phyloP scores from a whole-genome alignment of 2,888 invertebrate species.

The Elaeidobius kamerunicus region DNA sequence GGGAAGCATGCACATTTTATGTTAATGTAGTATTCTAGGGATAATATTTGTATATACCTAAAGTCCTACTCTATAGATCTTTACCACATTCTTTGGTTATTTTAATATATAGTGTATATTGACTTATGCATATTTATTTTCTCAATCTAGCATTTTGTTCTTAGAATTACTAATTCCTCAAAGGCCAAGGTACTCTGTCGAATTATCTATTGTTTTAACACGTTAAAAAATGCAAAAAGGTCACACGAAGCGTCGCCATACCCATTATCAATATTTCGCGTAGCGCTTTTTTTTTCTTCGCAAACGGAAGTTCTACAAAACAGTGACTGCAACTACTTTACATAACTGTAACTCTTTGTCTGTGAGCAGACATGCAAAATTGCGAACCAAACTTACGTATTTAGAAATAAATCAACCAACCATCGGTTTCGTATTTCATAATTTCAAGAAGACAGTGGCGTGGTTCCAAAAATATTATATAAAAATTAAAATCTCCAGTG shows the following conservation, averaged over 20 bases:
- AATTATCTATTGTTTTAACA: not conserved
- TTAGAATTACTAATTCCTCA: not conserved
- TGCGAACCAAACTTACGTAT: conserved; percentile 1
- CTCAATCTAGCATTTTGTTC: not conserved
- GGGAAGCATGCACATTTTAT: too few relatives aligned
- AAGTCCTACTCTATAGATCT: too few relatives aligned
- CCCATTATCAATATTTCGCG: not conserved
- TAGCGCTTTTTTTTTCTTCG: not conserved
- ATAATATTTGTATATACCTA: too few relatives aligned
- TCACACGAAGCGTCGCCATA: not conserved
- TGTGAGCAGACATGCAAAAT: conserved; percentile 10
- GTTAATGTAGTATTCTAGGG: too few relatives aligned
- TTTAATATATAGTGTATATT: too few relatives aligned
- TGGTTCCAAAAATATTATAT: not conserved
- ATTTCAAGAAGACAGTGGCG: conserved; percentile 4
- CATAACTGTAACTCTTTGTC: conserved; percentile 17
- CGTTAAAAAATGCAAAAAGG: conserved; percentile 1
- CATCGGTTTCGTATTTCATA: conserved; percentile 7
- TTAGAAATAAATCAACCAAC: conserved; percentile 10
- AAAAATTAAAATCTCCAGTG: too few relatives aligned
- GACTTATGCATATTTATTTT: too few relatives aligned
- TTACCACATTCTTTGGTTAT: too few relatives aligned
- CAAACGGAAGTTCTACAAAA: not conserved
- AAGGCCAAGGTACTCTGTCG: not conserved
- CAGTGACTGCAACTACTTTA: conserved; percentile 9